phyloP scores from a whole-genome alignment of 2,888 invertebrate species.

The Ferrisia virgata region DNA sequence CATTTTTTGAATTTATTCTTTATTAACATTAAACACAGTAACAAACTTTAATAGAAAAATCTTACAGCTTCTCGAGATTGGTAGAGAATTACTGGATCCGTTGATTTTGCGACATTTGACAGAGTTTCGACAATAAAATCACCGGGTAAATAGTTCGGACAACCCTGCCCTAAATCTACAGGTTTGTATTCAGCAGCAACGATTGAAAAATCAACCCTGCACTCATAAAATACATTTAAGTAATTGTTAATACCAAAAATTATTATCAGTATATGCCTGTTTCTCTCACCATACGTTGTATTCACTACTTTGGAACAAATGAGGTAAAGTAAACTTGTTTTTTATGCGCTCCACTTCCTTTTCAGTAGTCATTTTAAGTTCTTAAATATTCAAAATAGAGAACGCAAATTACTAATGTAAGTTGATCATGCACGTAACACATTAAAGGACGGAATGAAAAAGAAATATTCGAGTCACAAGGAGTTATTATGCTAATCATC shows the following conservation, averaged over 20 bases:
- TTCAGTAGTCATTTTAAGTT: too few relatives aligned
- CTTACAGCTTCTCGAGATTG: neutral
- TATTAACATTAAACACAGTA: neutral
- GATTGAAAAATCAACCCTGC: slow-evolving; percentile 91
- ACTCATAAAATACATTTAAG: too few relatives aligned
- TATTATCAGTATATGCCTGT: neutral
- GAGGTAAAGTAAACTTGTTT: slow-evolving; percentile 65
- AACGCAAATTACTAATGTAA: too few relatives aligned
- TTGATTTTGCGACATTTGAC: slow-evolving; percentile 61
- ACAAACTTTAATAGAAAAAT: neutral
- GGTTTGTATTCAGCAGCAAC: slow-evolving; percentile 80
- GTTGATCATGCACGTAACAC: too few relatives aligned
- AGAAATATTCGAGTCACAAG: too few relatives aligned
- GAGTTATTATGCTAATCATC: too few relatives aligned
- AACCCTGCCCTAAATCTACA: slow-evolving; percentile 91
- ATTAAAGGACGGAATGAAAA: too few relatives aligned
- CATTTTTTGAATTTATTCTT: neutral
- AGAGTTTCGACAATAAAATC: slow-evolving; percentile 76
- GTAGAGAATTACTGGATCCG: neutral
- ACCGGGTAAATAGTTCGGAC: slow-evolving; percentile 88
- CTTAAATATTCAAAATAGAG: too few relatives aligned
- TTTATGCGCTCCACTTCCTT: slow-evolving; percentile 8
- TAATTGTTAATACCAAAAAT: too few relatives aligned
- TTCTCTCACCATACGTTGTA: slow-evolving; percentile 68
- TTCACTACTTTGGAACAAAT: slow-evolving; percentile 68